phyloP scores from a whole-genome alignment of 2,797 vertebrate species.

The Tauraco hartlaubi region DNA sequence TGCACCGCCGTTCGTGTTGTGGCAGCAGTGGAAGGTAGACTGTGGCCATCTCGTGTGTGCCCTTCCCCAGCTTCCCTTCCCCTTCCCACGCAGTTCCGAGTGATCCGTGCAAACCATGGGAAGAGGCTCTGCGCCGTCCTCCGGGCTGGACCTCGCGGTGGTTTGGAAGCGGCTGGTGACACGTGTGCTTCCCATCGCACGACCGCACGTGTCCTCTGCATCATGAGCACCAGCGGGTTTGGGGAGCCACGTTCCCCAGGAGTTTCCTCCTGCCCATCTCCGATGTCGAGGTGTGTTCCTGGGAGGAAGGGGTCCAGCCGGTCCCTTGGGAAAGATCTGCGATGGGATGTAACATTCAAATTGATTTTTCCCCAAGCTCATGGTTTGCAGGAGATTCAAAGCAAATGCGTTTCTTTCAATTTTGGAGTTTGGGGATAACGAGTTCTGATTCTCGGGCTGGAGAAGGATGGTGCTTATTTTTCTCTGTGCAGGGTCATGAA shows the following conservation, averaged over 20 bases:
- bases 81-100: too few species aligned
- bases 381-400: background rate
- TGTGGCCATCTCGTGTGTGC: accelerated
- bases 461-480: background rate
- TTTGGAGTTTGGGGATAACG: background rate
- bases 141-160: background rate
- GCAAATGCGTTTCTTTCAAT: background rate
- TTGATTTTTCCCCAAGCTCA: background rate
- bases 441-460: background rate
- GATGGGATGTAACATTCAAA: background rate
- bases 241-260: accelerated
- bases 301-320: background rate
- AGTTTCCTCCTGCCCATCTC: background rate
- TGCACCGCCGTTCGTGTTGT: accelerated
- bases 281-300: accelerated
- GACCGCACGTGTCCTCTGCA: accelerated
- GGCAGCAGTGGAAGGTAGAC: background rate
- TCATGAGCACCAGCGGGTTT: background rate
- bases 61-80: background rate
- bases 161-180: background rate
- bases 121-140: background rate
- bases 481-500: background rate
- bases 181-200: accelerated
- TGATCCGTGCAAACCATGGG: accelerated
- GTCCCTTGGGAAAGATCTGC: background rate